A percentile compares a stretch with the other conserved stretches of the same genome.
Conservation (phyloP, 1,140 invertebrate species). For the Hirudo medicinalis region DNA sequence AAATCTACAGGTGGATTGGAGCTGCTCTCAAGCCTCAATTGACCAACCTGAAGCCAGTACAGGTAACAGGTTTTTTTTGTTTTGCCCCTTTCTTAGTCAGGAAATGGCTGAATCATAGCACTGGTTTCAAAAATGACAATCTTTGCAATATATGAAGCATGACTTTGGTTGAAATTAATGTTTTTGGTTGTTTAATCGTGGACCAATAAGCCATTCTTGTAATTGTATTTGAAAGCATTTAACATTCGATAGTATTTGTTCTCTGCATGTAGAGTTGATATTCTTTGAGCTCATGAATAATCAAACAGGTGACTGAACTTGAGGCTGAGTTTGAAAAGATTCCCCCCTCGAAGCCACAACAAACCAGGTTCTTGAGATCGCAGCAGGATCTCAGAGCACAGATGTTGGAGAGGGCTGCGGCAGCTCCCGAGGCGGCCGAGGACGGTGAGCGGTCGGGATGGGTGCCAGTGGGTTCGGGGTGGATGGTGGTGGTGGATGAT, state of each 20-base stretch:
- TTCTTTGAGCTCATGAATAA: too few species aligned
- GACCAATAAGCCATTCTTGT: too few species aligned
- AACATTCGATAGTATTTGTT: too few species aligned
- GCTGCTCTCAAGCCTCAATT: conserved; percentile 72
- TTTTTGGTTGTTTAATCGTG: too few species aligned
- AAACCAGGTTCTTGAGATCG: conserved; percentile 68
- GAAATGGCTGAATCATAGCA: too few species aligned
- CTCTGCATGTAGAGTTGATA: too few species aligned
- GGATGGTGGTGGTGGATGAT: too few species aligned
- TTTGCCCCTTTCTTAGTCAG: background rate
- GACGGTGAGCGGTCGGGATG: conserved; percentile 18
- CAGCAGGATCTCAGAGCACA: conserved; percentile 54
- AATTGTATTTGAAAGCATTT: too few species aligned
- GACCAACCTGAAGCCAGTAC: conserved; percentile 68
- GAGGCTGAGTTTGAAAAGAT: conserved; percentile 73
- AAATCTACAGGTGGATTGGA: conserved; percentile 85
- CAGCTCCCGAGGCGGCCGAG: conserved; percentile 35
- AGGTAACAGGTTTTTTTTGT: conserved; percentile 36
- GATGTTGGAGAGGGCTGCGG: conserved; percentile 52
- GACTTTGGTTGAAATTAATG: too few species aligned
- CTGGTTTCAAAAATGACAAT: too few species aligned
- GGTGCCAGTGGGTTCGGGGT: background rate
- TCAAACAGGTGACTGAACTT: conserved; percentile 60
- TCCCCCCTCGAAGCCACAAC: conserved; percentile 53
- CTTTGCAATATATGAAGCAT: too few species aligned